Evolutionary conservation across 2,888 invertebrate genomes (phyloP).

Genomic region (Clanis bilineata): DNA sequence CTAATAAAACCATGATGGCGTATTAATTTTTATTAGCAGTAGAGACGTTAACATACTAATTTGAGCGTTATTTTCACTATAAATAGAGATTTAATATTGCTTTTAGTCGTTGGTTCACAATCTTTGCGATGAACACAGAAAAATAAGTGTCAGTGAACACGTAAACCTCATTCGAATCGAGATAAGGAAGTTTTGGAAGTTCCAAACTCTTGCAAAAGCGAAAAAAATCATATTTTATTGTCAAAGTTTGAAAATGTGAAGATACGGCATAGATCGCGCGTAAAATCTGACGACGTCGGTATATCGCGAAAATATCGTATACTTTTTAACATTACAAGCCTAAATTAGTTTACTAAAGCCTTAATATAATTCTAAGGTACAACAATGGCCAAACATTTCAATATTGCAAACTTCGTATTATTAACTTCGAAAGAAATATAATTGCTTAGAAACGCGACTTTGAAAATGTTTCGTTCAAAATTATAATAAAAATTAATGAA

Average conservation of each 20-base stretch:
- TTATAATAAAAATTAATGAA: too few relatives aligned
- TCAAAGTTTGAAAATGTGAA: slow-evolving; percentile 56
- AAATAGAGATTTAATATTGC: slow-evolving; percentile 59
- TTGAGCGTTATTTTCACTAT: slow-evolving; percentile 69
- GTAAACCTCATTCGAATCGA: slow-evolving; percentile 20
- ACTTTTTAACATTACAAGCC: slow-evolving; percentile 9
- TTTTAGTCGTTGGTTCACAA: slow-evolving; percentile 62
- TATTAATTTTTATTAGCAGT: slow-evolving; percentile 50
- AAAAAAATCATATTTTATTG: slow-evolving; percentile 53
- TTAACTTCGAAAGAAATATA: background rate
- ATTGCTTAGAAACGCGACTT: background rate
- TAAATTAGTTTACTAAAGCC: slow-evolving; percentile 9
- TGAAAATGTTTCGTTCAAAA: background rate
- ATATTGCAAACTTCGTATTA: background rate
- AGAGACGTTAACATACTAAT: slow-evolving; percentile 57
- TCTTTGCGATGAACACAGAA: slow-evolving; percentile 33
- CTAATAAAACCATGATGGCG: background rate
- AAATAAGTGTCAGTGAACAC: slow-evolving; percentile 14
- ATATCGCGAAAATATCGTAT: slow-evolving; percentile 13
- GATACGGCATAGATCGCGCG: slow-evolving; percentile 33
- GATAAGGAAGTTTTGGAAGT: slow-evolving; percentile 13
- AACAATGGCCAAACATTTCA: background rate
- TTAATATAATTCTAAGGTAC: background rate
- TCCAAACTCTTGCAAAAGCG: slow-evolving; percentile 24
- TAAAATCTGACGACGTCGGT: slow-evolving; percentile 7